Evolutionary conservation across 2,888 invertebrate genomes (phyloP), one percentile per base, ranked within the genome.

Genomic region (Lamellibrachia satsuma): DNA sequence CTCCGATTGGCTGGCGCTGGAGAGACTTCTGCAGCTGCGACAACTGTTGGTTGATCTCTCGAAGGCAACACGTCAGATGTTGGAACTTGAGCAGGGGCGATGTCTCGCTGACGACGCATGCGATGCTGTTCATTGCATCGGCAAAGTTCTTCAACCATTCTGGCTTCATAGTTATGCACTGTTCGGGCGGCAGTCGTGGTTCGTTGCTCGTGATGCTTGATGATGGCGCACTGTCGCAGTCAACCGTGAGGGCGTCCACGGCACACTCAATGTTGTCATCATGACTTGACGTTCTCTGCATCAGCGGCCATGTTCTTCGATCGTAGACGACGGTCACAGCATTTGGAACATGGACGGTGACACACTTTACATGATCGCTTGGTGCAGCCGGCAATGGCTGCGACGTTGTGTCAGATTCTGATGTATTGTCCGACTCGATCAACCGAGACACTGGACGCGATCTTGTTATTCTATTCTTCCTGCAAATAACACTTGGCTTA

Each of bases 41-140:
- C 7, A 93, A 39, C 52, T 92, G 92, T 11, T 90, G 91, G 92
- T 91, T 94, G 75, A 94, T 92, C 91, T 93, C 93, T 4, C 93
- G 93, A 27, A 94, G 91, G 60, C 94, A 94, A 39, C 91, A 91
- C 57, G 93, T 93, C 75, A 94, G 92, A 51, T 92, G 92, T 92
- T 94, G 93, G 6, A 94, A 92, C 90, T 94, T 94, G 2, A 90
- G 90, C 92, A 94, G 91, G 4, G 94, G 94, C 9, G 93, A 92
- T 2, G 91, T 55, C 27, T 93, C 93, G 27, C 91, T 27, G 39
- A 94, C 57, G 4, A 92, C 92, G 27, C 75, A 91, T 11, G 92
- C 90, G 22, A 94, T 91, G 57, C 93, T 93, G 6, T 52, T 52
- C 7, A 93, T 55, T 0, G 93, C 93, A 4, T 52, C 60, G n/a